These are phyloP conservation scores for Callocephalon fimbriatum DNA, from an alignment of 2,113 vertebrate species.

Conservation along the genomic window DNA sequence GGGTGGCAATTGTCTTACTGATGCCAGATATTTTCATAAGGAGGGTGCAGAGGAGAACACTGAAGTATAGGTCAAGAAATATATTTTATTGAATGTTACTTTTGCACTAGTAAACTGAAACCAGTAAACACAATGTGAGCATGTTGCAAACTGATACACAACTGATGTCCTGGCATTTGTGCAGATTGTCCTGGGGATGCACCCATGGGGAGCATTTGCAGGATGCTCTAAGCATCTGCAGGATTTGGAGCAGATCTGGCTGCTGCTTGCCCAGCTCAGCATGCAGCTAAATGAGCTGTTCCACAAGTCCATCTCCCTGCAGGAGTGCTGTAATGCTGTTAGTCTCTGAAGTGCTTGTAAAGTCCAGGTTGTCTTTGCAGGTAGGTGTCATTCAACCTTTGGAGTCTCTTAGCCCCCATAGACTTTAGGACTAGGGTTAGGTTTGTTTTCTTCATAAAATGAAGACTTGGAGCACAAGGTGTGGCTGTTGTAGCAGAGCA, in stretches of 20 bases:
- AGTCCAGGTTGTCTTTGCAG: neutral
- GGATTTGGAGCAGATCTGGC: neutral
- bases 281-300: neutral
- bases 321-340: neutral
- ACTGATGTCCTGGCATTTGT: neutral
- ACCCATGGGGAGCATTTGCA: neutral
- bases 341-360: neutral
- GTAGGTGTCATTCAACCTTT: neutral
- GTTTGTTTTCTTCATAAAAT: neutral
- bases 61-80: neutral
- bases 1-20: neutral
- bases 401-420: neutral
- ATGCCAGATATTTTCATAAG: neutral
- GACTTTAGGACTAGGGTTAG: neutral
- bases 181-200: fast-evolving
- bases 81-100: neutral
- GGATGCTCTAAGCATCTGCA: neutral
- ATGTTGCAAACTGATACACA: neutral
- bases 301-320: neutral
- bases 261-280: neutral
- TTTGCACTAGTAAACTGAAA: neutral
- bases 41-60: neutral
- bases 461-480: neutral
- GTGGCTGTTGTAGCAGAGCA: neutral
- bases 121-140: neutral